Evolutionary conservation across 2,113 vertebrate genomes (phyloP).

Genomic region (Ameiurus melas): DNA sequence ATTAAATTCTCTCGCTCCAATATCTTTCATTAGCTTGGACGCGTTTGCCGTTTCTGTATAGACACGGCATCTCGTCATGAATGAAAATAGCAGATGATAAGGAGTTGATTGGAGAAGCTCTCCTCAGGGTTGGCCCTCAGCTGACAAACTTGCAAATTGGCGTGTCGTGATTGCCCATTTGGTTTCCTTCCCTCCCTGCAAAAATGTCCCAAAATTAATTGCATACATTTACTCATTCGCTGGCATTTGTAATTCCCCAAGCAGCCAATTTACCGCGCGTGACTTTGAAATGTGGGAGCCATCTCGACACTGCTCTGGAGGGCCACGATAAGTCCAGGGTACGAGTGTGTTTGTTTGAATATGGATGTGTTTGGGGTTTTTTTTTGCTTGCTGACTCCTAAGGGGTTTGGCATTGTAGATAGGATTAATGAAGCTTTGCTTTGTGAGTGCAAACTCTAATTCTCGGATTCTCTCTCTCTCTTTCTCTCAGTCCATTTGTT

Average conservation of each 20-base stretch:
- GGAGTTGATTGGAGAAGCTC: conserved; percentile 7
- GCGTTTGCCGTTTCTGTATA: background rate
- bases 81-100: conserved; percentile 19
- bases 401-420: conserved; percentile 46
- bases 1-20: background rate
- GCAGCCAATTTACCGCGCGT: conserved; percentile 69
- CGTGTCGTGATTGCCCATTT: conserved; percentile 3
- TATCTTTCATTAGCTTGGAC: background rate
- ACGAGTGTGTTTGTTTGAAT: conserved; percentile 65
- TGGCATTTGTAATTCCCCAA: conserved; percentile 70
- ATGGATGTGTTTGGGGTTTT: conserved; percentile 51
- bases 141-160: conserved; percentile 25
- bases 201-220: conserved; percentile 71
- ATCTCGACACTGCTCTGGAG: conserved; percentile 70
- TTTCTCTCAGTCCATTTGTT: background rate
- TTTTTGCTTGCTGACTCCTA: conserved; percentile 53
- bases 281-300: conserved; percentile 69
- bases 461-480: conserved; percentile 36
- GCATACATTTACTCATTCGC: conserved; percentile 56
- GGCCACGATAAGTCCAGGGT: conserved; percentile 69
- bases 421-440: conserved; percentile 61
- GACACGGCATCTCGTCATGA: background rate
- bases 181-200: conserved; percentile 32
- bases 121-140: background rate
- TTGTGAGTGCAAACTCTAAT: conserved; percentile 37